These are phyloP conservation scores for Neoascia interrupta DNA, from an alignment of 2,888 invertebrate genomes.

Conservation along the genomic window DNA sequence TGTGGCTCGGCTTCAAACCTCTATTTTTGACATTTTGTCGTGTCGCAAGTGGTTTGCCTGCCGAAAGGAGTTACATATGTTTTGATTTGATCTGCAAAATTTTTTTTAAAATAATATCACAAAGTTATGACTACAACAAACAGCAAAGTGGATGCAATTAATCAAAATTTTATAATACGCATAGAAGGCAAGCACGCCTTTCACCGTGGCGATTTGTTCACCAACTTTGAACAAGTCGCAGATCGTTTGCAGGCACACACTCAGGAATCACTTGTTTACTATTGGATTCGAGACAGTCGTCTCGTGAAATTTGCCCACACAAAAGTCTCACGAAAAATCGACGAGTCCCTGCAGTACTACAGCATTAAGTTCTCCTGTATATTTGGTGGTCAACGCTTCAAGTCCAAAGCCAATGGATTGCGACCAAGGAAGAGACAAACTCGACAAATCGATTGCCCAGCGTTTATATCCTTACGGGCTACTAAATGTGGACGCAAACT, in stretches of 20 bases:
- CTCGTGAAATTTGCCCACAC: constrained; percentile 80
- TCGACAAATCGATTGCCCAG: constrained; percentile 79
- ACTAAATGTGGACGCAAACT: constrained; percentile 79
- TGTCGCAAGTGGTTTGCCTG: too few relatives aligned
- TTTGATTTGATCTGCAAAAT: too few relatives aligned
- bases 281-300: constrained; percentile 79
- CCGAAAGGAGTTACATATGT: too few relatives aligned
- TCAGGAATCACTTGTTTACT: constrained; percentile 79
- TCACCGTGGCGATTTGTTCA: constrained; percentile 78
- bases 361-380: constrained; percentile 80
- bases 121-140: too few relatives aligned
- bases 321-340: constrained; percentile 79
- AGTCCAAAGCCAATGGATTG: constrained; percentile 77
- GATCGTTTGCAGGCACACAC: constrained; percentile 76
- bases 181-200: constrained; percentile 76
- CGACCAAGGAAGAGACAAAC: constrained; percentile 77
- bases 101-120: too few relatives aligned
- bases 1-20: too few relatives aligned
- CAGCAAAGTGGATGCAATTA: not conserved
- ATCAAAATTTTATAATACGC: constrained; percentile 35
- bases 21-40: too few relatives aligned
- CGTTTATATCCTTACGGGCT: constrained; percentile 79
- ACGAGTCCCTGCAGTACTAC: constrained; percentile 78
- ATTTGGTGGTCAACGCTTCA: constrained; percentile 79
- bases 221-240: constrained; percentile 79